phyloP scores from a whole-genome alignment of 2,113 vertebrate genomes.

The Larimichthys polyactis region DNA sequence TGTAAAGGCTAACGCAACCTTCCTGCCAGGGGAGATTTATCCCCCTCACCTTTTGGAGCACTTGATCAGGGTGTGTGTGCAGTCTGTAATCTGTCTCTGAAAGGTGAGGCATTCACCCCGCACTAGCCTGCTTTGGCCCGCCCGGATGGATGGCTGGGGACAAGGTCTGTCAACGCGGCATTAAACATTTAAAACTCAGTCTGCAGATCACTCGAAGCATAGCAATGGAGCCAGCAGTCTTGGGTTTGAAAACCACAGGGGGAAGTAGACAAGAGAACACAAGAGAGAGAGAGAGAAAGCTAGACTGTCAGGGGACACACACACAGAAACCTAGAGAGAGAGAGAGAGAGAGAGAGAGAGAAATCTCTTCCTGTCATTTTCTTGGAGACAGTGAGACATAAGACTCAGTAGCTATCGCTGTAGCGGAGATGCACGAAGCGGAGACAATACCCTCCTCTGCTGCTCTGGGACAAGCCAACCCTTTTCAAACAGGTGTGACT shows the following conservation, averaged over 20 bases:
- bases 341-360: conserved; percentile 15
- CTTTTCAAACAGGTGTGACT: conserved; percentile 11
- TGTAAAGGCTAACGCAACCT: conserved; percentile 68
- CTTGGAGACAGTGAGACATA: conserved; percentile 11
- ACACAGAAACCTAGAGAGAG: neutral
- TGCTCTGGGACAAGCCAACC: conserved; percentile 1
- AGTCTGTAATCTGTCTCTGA: conserved; percentile 72
- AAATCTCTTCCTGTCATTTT: conserved; percentile 54
- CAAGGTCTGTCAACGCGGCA: conserved; percentile 59
- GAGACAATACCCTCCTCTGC: conserved; percentile 14
- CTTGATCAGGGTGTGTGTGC: conserved; percentile 61
- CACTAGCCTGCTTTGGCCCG: conserved; percentile 37
- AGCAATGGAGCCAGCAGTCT: conserved; percentile 50
- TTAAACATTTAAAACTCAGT: conserved; percentile 74
- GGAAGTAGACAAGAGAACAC: conserved; percentile 7
- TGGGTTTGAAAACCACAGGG: conserved; percentile 33
- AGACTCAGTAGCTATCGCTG: conserved; percentile 14
- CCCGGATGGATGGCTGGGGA: conserved; percentile 53
- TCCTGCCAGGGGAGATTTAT: conserved; percentile 72
- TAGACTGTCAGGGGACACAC: too few species aligned
- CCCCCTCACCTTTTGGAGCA: conserved; percentile 67
- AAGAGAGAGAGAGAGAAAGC: conserved; percentile 26
- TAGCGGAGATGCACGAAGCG: neutral
- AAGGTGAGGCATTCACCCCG: conserved; percentile 61
- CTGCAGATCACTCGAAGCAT: conserved; percentile 58